Base-by-base conservation (phyloP, 2,797 vertebrate genomes). In the Melanotaenia boesemani region DNA sequence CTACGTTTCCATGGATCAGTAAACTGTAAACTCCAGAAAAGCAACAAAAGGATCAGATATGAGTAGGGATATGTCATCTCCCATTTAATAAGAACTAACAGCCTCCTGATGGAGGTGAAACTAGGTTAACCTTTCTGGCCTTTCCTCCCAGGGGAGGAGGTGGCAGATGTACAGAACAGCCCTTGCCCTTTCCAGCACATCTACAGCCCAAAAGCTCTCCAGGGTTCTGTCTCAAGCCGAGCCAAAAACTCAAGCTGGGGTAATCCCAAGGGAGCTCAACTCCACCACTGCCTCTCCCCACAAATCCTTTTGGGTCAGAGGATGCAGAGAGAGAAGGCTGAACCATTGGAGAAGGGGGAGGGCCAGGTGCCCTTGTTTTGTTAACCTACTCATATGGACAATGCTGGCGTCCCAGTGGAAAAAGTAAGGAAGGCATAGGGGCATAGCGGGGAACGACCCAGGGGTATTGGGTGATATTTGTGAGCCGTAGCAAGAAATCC, bases 231-330 rank as follows among this genome's bases (percentile, higher is more conserved):
- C 83, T 91, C 75, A 86, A 89, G 81, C 83, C 61, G 26, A 84
- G 90, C 86, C 91, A 91, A 77, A 81, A 86, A 59, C 79, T 76
- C 80, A 78, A 83, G 87, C 80, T 85, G 79, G 84, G 80, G 74
- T 84, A 90, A 88, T 89, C 87, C 77, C 72, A 6, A 34, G 48
- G 79, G 88, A 84, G 86, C 86, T 91, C 82, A 88, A 78, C 73
- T 84, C 85, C 34, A 79, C 81, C 82, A 74, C 62, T 24, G 70
- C 62, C 74, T 86, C 73, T 76, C 58, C 72, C 60, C 68, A 82
- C 80, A 84, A 88, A 90, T 90, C 85, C 81, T 80, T 54, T 64
- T 83, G 89, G 84, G 79, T 82, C 84, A 71, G 67, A 76, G 84
- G 71, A 87, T 74, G 77, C 88, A 86, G 63, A 70, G 44, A 84